Percentiles rank a stretch among this genome's conserved stretches.
Evolutionary conservation across 2,888 invertebrate species (phyloP).

Genomic region (Spisula solida): DNA sequence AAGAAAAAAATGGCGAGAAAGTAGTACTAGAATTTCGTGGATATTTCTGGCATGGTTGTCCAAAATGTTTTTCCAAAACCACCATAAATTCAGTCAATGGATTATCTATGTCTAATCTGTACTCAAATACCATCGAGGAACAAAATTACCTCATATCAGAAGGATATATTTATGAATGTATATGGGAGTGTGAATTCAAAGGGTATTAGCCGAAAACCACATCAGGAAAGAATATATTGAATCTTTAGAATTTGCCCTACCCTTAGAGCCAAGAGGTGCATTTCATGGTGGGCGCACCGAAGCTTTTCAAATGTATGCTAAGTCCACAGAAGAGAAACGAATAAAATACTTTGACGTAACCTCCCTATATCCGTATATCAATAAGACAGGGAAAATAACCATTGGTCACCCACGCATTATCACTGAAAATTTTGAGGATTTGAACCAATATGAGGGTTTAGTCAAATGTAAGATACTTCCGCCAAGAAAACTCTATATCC

Average conservation of each 20-base stretch:
- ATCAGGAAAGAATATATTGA: conserved; percentile 60
- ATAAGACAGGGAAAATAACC: conserved; percentile 73
- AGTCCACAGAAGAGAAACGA: conserved; percentile 49
- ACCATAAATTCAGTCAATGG: conserved; percentile 50
- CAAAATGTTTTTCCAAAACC: conserved; percentile 38
- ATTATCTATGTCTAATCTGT: conserved; percentile 59
- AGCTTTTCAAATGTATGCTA: not conserved
- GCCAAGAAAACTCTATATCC: conserved; percentile 77
- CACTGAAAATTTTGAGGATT: conserved; percentile 68
- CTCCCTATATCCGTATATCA: conserved; percentile 45
- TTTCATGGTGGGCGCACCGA: not conserved
- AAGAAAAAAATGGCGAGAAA: not conserved
- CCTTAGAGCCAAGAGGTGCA: conserved; percentile 64
- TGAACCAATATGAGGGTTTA: conserved; percentile 76
- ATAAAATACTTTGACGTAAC: conserved; percentile 74
- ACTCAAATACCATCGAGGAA: conserved; percentile 53
- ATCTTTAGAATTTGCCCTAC: conserved; percentile 52
- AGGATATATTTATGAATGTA: conserved; percentile 60
- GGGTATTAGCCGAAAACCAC: conserved; percentile 39
- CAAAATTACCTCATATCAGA: conserved; percentile 43
- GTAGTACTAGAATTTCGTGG: conserved; percentile 44
- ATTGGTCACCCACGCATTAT: conserved; percentile 76
- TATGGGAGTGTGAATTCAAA: conserved; percentile 76
- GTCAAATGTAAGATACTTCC: conserved; percentile 78
- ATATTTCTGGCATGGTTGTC: too few relatives aligned